Evolutionary conservation across 2,113 vertebrate species (phyloP), one percentile per base, ranked within the genome.

Genomic region (Hyla sarda): DNA sequence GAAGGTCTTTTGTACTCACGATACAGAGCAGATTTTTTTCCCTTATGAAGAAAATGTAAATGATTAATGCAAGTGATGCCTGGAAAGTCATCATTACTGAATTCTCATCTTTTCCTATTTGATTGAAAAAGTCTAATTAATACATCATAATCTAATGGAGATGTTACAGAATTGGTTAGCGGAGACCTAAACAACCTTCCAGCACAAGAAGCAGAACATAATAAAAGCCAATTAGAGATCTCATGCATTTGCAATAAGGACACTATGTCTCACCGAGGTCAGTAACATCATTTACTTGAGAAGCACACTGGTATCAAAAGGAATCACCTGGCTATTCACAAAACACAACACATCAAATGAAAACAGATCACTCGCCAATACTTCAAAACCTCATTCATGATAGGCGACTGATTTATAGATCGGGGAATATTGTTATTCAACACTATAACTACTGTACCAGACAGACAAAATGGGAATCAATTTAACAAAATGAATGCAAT

Each of bases 121-220:
- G 74, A 69, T 71, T 54, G 77, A 47, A 77, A 74, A 71, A 41
- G 47, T 17, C 84, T 79, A 78, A 85, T 67, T 87, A 54, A 17
- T 77, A 87, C 12, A 45, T 67, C 82, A 91, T 89, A 65, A 56
- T 75, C 73, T 79, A 78, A 87, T 87, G 85, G 78, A 83, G 17
- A 83, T 13, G 10, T 37, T 37, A 71, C 54, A 56, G 67, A 47
- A 50, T 85, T 32, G n/a, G 41, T 67, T 74, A 76, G 48, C n/a
- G 72, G 30, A 71, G 60, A 79, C 58, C 60, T 79, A 85, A 85
- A 65, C 84, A 85, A 79, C 23, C 75, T 56, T 32, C 74, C 77
- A 65, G 54, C 72, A 41, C 10, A 25, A 78, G 45, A 67, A 85
- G 67, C 41, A 78, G 83, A 54, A 85, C 47, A 56, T 77, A 78